Percentiles rank a stretch among this genome's conserved stretches.
phyloP scores from a whole-genome alignment of 2,113 vertebrate genomes.

The Monarcha castaneiventris region DNA sequence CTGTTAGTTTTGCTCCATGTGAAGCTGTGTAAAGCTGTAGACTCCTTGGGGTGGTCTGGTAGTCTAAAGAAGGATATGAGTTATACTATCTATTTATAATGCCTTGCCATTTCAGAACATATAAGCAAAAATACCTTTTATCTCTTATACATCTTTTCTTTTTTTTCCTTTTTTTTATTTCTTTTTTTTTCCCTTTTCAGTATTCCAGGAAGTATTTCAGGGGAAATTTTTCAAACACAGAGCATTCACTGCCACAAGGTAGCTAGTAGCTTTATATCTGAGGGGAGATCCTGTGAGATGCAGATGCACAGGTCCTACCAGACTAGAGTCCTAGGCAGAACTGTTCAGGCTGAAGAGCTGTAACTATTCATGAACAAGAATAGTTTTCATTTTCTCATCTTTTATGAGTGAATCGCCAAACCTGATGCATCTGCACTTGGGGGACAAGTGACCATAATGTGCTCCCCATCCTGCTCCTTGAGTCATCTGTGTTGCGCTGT shows the following conservation, averaged over 20 bases:
- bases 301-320: background rate
- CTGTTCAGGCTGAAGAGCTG: background rate
- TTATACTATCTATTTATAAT: background rate
- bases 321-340: background rate
- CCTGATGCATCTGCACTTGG: background rate
- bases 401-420: background rate
- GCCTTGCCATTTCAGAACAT: background rate
- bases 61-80: background rate
- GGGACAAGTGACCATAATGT: background rate
- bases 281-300: background rate
- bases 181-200: background rate
- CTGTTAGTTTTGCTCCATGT: background rate
- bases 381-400: background rate
- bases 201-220: background rate
- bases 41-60: background rate
- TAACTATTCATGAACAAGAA: background rate
- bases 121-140: background rate
- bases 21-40: background rate
- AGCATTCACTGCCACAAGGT: background rate
- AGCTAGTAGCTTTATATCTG: background rate
- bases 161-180: no score
- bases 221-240: background rate
- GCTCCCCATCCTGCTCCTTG: background rate
- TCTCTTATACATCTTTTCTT: background rate
- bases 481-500: background rate